Base-by-base conservation (phyloP, 2,888 invertebrate species). In the Leptinotarsa juncta region DNA sequence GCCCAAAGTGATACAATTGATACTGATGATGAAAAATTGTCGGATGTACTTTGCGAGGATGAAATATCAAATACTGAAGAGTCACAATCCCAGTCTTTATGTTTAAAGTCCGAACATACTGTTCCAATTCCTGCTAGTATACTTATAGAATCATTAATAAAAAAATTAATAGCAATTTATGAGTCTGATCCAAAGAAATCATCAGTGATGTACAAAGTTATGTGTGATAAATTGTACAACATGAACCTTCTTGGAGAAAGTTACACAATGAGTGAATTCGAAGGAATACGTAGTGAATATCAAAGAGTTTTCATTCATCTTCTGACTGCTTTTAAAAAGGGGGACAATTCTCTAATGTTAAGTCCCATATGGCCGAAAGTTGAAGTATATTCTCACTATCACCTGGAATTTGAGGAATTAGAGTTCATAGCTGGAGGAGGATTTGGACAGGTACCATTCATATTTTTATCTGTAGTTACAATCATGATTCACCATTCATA, bases 361-460 rank as follows among this genome's bases (percentile, higher is more conserved):
- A 90, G 90, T 60, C 89, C 88, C 0, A 86, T 89, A 2, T 91
- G 90, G 90, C 90, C 90, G 0, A 89, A 90, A 55, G 87, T 87
- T 78, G 89, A 90, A n/a, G 88, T 90, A 0, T 84, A 90, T 23
- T 93, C 93, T 0, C 89, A 94, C 65, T 94, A 94, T 85, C 89
- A 89, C 67, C 89, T 90, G 71, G 94, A 94, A 82, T 94, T 94
- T 86, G 90, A 92, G 77, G 94, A 94, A 85, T 83, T 93, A 0
- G 91, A 89, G 78, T 93, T 90, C 79, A 93, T 94, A 76, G 94
- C 93, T 74, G 90, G 90, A 20, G 94, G 94, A 15, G 95, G 94
- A 23, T 95, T 95, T 84, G 95, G 95, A 0, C 90, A 91, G 79
- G 95, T 95, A 79, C 73, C 48, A 57, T 20, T 57, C 42, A 53